These are phyloP conservation scores for Marasmarcha lunaedactyla DNA, from an alignment of 2,888 invertebrate genomes.

Conservation along the genomic window DNA sequence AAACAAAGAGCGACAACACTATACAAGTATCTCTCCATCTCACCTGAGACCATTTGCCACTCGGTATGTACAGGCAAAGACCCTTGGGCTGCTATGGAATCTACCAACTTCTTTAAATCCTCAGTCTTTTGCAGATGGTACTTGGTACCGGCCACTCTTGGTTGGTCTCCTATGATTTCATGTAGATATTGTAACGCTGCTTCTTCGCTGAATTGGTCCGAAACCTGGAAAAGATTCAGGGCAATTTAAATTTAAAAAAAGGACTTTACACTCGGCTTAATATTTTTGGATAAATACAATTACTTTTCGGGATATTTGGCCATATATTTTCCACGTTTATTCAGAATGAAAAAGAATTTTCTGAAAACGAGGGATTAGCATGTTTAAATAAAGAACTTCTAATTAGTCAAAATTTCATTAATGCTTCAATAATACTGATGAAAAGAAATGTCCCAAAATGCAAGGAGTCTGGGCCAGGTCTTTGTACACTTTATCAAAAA, in stretches of 20 bases:
- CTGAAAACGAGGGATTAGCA: no score
- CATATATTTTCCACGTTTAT: not conserved
- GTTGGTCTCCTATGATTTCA: constrained; percentile 33
- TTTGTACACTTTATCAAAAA: no score
- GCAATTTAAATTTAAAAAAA: not conserved
- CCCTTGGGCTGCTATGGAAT: constrained; percentile 27
- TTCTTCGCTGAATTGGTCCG: constrained; percentile 43
- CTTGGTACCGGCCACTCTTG: constrained; percentile 40
- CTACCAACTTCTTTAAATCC: constrained; percentile 35
- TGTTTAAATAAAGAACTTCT: no score
- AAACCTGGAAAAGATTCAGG: constrained; percentile 28
- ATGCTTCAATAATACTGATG: no score
- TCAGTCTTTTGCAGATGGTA: constrained; percentile 40
- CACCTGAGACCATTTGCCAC: constrained; percentile 47
- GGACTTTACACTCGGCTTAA: not conserved
- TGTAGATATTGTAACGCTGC: constrained; percentile 30
- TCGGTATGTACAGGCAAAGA: constrained; percentile 30
- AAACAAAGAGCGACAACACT: no score
- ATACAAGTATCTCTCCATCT: no score
- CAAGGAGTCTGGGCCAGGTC: no score
- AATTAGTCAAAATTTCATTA: no score
- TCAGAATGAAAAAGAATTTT: no score
- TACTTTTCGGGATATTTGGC: not conserved
- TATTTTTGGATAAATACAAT: not conserved
- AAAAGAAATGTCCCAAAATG: no score